Conservation (phyloP, 2,113 vertebrate genomes). For the Pelecanoides urinatrix region DNA sequence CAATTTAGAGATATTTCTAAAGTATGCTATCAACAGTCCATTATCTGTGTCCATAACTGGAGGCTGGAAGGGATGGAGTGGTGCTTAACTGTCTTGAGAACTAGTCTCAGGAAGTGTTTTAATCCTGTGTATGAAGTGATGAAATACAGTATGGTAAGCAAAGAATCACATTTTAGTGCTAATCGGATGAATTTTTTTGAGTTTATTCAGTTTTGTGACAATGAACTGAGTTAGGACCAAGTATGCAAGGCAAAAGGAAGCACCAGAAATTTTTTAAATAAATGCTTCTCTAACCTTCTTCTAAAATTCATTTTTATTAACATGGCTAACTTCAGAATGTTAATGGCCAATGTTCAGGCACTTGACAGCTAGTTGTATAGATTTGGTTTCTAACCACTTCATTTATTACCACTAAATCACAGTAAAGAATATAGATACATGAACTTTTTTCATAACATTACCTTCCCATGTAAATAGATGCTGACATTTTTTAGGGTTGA, state of each 20-base stretch:
- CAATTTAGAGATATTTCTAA: background rate
- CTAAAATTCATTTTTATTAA: background rate
- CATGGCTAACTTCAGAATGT: background rate
- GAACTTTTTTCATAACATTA: background rate
- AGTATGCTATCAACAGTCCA: background rate
- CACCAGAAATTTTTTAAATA: background rate
- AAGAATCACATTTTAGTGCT: background rate
- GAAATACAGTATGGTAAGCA: background rate
- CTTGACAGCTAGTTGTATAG: background rate
- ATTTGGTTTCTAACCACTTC: background rate
- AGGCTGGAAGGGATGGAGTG: background rate
- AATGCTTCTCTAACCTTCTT: background rate
- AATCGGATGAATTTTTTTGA: background rate
- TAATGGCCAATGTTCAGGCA: background rate
- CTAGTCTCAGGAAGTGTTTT: background rate
- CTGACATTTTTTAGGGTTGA: background rate
- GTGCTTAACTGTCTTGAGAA: background rate
- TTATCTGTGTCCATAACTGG: background rate
- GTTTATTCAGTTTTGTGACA: background rate
- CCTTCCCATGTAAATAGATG: background rate
- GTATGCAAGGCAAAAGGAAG: background rate
- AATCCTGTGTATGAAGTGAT: background rate
- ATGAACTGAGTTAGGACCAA: background rate
- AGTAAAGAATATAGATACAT: background rate
- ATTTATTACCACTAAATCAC: background rate